phyloP scores from a whole-genome alignment of 2,113 vertebrate genomes.

The Megaceryle torquata region DNA sequence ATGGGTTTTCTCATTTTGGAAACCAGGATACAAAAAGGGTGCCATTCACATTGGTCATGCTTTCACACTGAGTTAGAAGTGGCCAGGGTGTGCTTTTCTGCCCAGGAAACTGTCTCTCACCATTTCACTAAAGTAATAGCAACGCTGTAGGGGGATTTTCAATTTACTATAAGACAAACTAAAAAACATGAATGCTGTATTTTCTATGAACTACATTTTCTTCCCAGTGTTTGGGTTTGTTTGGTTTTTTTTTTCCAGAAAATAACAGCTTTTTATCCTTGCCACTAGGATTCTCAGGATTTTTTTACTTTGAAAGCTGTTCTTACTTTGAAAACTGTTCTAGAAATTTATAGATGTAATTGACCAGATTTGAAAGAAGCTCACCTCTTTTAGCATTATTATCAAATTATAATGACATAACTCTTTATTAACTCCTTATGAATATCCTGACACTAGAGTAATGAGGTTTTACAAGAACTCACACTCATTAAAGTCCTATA shows the following conservation, averaged over 20 bases:
- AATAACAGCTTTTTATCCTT: neutral
- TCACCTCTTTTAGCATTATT: neutral
- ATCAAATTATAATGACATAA: neutral
- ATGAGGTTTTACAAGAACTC: neutral
- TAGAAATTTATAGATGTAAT: neutral
- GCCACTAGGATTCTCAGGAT: neutral
- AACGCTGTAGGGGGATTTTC: neutral
- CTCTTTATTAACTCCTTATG: neutral
- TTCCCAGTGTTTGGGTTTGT: neutral
- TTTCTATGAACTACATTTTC: neutral
- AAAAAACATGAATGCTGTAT: neutral
- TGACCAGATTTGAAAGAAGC: neutral
- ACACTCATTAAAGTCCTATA: neutral
- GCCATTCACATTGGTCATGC: neutral
- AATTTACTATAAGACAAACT: neutral
- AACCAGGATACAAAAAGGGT: neutral
- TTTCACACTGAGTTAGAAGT: neutral
- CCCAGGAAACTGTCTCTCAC: neutral
- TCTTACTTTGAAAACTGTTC: neutral
- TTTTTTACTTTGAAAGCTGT: neutral
- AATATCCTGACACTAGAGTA: neutral
- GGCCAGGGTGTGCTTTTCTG: neutral
- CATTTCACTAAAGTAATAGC: neutral
- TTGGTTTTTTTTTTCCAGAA: neutral
- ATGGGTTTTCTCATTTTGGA: neutral